Percentiles rank a stretch among this genome's conserved stretches.
Evolutionary conservation across 1,140 invertebrate genomes (phyloP).

Genomic region (Cydia pomonella): DNA sequence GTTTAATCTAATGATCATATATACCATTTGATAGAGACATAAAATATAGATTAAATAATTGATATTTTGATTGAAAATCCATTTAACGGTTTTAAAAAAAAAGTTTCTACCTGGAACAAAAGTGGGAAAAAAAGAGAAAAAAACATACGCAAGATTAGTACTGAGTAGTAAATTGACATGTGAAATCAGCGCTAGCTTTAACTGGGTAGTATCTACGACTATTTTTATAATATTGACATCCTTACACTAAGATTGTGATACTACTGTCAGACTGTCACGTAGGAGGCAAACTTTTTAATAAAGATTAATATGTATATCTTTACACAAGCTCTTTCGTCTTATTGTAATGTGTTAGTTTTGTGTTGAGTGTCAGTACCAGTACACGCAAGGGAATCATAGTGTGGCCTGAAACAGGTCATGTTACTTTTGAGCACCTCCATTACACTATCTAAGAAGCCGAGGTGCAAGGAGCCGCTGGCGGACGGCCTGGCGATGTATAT

Average conservation of each 20-base stretch:
- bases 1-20: too few relatives aligned
- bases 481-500: constrained; percentile 38
- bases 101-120: too few relatives aligned
- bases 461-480: constrained; percentile 33
- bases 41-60: too few relatives aligned
- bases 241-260: too few relatives aligned
- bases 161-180: too few relatives aligned
- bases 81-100: too few relatives aligned
- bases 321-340: not conserved
- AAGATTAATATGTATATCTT: not conserved
- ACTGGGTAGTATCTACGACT: not conserved
- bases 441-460: constrained; percentile 33
- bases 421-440: constrained; percentile 31
- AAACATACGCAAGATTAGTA: too few relatives aligned
- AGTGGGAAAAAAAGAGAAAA: too few relatives aligned
- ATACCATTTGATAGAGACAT: too few relatives aligned
- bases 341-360: not conserved
- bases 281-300: not conserved
- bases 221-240: not conserved
- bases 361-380: not conserved
- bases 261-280: too few relatives aligned
- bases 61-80: too few relatives aligned
- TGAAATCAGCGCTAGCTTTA: too few relatives aligned
- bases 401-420: constrained; percentile 27
- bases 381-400: constrained; percentile 24